Evolutionary conservation across 2,113 vertebrate genomes (phyloP).

Genomic region (Chunga burmeisteri): DNA sequence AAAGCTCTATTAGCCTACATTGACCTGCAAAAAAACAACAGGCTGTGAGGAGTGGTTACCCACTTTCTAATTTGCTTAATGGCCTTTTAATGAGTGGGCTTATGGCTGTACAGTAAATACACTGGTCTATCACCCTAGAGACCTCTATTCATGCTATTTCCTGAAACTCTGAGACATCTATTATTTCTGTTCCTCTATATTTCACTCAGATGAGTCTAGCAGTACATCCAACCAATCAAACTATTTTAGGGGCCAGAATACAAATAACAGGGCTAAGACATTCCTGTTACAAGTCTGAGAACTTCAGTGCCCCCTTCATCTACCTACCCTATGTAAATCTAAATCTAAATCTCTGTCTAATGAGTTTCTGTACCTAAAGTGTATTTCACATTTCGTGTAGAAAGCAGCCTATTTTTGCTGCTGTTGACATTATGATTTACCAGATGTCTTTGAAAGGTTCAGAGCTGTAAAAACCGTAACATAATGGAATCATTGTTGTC

Average conservation of each 20-base stretch:
- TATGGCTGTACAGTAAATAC: constrained; percentile 41
- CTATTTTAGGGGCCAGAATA: not conserved
- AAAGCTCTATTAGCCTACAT: constrained; percentile 51
- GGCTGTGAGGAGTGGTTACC: constrained; percentile 49
- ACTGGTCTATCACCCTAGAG: not conserved
- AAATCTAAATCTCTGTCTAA: not conserved
- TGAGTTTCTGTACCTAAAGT: not conserved
- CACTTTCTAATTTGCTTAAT: constrained; percentile 59
- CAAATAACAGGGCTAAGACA: not conserved
- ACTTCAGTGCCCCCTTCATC: not conserved
- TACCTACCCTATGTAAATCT: not conserved
- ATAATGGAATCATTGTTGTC: not conserved
- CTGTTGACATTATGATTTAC: not conserved
- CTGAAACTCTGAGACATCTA: not conserved
- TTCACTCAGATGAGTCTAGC: not conserved
- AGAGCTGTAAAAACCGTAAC: not conserved
- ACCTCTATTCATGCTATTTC: not conserved
- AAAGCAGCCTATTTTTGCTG: not conserved
- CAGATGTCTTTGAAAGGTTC: not conserved
- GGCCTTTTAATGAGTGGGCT: constrained; percentile 50
- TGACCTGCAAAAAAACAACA: constrained; percentile 65
- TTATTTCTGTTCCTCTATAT: not conserved
- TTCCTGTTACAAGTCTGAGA: not conserved
- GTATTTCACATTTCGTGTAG: not conserved
- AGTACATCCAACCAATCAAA: not conserved